Conservation (phyloP, 1,140 invertebrate genomes). For the Sinonovacula constricta region DNA sequence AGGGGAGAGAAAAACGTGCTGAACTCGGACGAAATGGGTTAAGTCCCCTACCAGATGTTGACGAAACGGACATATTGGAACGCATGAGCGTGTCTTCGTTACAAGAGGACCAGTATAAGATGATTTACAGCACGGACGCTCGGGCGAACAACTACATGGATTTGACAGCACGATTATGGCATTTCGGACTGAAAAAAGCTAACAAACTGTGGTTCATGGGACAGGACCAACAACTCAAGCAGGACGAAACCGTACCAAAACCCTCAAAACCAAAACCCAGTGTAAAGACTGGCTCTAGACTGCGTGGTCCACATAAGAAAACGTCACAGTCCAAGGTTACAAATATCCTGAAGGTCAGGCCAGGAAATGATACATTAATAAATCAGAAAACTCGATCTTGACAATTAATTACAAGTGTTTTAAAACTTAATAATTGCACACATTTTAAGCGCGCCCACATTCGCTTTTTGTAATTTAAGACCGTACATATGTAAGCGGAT, state of each 20-base stretch:
- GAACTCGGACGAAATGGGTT: neutral
- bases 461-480: too few relatives aligned
- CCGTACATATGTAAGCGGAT: too few relatives aligned
- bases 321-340: too few relatives aligned
- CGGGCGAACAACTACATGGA: slow-evolving; percentile 18
- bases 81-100: slow-evolving; percentile 18
- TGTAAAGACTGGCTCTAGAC: too few relatives aligned
- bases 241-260: neutral
- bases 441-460: too few relatives aligned
- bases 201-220: slow-evolving; percentile 36
- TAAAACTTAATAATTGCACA: too few relatives aligned
- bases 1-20: neutral
- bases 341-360: too few relatives aligned
- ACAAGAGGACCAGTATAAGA: slow-evolving; percentile 18
- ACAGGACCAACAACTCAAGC: slow-evolving; percentile 7
- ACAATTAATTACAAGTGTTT: too few relatives aligned
- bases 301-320: too few relatives aligned
- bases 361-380: too few relatives aligned
- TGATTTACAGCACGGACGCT: slow-evolving; percentile 38
- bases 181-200: slow-evolving; percentile 29
- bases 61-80: slow-evolving; percentile 37
- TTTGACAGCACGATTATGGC: slow-evolving; percentile 21
- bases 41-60: slow-evolving; percentile 13
- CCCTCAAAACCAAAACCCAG: too few relatives aligned
- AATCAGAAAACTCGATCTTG: too few relatives aligned